phyloP scores from a whole-genome alignment of 2,797 vertebrate species.

The Coccyzus lansbergi region DNA sequence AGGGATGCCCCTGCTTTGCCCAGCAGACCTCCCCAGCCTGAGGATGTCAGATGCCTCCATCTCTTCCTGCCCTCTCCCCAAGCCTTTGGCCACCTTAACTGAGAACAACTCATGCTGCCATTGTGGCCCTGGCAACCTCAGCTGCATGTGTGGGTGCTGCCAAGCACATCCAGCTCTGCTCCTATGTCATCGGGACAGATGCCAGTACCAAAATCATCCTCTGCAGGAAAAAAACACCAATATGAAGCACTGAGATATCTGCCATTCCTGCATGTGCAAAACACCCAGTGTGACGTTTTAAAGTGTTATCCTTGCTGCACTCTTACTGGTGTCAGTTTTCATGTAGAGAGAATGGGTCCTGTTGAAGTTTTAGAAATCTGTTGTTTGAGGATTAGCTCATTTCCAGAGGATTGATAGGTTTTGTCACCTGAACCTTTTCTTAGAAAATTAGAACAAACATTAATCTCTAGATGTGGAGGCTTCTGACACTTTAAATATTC shows the following conservation, averaged over 20 bases:
- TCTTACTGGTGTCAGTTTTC: neutral
- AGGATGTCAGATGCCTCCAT: neutral
- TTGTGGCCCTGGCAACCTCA: neutral
- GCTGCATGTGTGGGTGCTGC: neutral
- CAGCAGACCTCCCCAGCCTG: neutral
- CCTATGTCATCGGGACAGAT: neutral
- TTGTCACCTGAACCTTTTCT: neutral
- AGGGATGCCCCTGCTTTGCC: neutral
- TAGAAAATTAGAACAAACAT: slow-evolving; percentile 23
- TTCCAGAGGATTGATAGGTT: slow-evolving; percentile 3
- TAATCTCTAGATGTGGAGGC: neutral
- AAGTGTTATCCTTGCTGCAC: neutral
- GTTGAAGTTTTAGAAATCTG: neutral
- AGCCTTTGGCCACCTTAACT: neutral
- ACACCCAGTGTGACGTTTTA: neutral
- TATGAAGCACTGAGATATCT: fast-evolving
- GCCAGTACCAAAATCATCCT: neutral
- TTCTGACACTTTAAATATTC: slow-evolving; percentile 20
- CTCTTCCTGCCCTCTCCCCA: neutral
- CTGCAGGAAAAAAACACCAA: fast-evolving
- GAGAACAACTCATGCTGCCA: neutral
- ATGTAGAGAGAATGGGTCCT: neutral
- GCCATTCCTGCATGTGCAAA: fast-evolving
- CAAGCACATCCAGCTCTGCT: neutral
- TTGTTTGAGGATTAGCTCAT: neutral